Percentiles rank a stretch among this genome's conserved stretches.
Conservation (phyloP, 2,113 vertebrate genomes). For the Jacana jacana region DNA sequence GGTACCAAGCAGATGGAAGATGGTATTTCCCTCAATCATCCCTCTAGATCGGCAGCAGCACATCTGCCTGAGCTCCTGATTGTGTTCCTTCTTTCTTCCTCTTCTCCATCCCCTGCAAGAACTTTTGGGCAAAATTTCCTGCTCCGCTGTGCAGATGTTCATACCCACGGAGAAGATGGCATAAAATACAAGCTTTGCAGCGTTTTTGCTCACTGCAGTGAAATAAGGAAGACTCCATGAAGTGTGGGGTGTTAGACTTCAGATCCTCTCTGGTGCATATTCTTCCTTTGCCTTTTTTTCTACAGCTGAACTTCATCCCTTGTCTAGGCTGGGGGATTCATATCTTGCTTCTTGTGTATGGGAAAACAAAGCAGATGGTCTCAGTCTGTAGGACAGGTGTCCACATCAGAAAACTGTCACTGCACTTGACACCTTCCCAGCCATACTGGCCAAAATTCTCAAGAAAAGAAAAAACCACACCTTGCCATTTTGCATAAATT, state of each 20-base stretch:
- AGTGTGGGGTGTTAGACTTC: neutral
- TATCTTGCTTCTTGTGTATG: neutral
- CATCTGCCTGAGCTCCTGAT: neutral
- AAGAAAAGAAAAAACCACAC: slow-evolving; percentile 24
- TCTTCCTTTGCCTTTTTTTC: neutral
- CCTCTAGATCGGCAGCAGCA: neutral
- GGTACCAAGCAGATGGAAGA: neutral
- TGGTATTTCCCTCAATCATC: neutral
- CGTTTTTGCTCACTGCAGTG: neutral
- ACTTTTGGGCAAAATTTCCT: neutral
- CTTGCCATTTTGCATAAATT: slow-evolving; percentile 51
- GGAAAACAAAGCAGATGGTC: slow-evolving; percentile 63
- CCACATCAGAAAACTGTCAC: slow-evolving; percentile 63
- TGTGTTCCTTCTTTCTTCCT: neutral
- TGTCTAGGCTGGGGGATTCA: neutral
- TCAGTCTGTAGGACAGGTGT: slow-evolving; percentile 66
- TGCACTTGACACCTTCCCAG: slow-evolving; percentile 35
- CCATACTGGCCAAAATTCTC: slow-evolving; percentile 39
- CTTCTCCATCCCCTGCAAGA: neutral
- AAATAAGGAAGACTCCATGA: neutral
- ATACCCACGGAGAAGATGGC: neutral
- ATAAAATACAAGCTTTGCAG: neutral
- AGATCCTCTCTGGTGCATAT: neutral
- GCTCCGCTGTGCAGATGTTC: neutral
- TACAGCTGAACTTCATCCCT: neutral